Evolutionary conservation across 2,797 vertebrate genomes (phyloP).

Genomic region (Lutjanus campechanus): DNA sequence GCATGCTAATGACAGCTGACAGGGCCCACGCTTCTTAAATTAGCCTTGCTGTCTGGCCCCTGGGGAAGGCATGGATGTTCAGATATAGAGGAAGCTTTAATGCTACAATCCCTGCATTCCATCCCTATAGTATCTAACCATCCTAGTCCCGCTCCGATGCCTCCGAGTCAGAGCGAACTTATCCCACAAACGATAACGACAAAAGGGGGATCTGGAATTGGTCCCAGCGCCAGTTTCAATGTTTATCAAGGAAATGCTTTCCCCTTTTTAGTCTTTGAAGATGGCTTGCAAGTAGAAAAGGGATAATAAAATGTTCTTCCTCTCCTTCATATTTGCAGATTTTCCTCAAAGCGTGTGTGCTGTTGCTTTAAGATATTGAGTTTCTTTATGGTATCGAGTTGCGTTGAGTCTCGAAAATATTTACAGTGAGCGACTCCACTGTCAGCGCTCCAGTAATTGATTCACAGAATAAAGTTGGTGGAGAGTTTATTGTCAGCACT

Average conservation of each 20-base stretch:
- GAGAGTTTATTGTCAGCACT: constrained; percentile 29
- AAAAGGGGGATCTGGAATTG: constrained; percentile 32
- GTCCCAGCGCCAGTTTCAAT: constrained; percentile 43
- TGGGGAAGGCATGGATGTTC: constrained; percentile 64
- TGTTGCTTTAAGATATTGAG: constrained; percentile 36
- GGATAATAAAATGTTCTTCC: constrained; percentile 13
- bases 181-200: constrained; percentile 25
- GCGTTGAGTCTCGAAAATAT: constrained; percentile 37
- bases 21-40: constrained; percentile 81
- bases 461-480: constrained; percentile 19
- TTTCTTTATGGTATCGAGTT: constrained; percentile 32
- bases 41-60: constrained; percentile 73
- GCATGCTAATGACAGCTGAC: constrained; percentile 76
- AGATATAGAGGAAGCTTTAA: constrained; percentile 65
- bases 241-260: constrained; percentile 53
- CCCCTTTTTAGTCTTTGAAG: constrained; percentile 48
- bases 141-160: constrained; percentile 24
- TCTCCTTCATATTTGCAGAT: constrained; percentile 25
- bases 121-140: constrained; percentile 22
- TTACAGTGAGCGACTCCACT: constrained; percentile 31
- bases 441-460: constrained; percentile 29
- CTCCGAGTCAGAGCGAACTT: constrained; percentile 47
- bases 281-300: constrained; percentile 28
- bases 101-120: constrained; percentile 38
- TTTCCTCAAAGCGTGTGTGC: constrained; percentile 8